phyloP scores from a whole-genome alignment of 2,113 vertebrate species.

The Crotalus horridus region DNA sequence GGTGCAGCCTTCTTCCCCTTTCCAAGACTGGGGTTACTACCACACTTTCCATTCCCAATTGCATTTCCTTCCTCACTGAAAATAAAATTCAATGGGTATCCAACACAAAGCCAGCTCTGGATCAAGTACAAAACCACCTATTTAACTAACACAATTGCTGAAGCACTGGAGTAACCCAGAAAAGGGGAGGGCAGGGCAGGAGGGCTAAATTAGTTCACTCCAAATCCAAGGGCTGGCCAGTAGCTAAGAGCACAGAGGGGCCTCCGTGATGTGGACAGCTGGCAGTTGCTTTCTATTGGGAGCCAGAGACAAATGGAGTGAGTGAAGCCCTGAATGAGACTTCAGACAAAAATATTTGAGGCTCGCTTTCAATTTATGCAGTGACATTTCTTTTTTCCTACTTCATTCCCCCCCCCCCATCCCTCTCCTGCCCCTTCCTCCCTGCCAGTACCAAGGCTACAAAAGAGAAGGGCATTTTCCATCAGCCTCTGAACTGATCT shows the following conservation, averaged over 20 bases:
- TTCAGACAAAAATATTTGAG: neutral
- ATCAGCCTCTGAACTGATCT: neutral
- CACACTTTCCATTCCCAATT: neutral
- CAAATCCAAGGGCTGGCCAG: neutral
- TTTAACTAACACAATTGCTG: neutral
- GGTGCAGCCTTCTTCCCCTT: neutral
- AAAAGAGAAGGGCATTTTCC: neutral
- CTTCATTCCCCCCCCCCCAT: neutral
- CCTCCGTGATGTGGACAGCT: neutral
- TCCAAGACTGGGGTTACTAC: neutral
- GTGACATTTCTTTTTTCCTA: neutral
- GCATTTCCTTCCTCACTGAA: neutral
- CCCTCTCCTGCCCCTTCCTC: rapidly evolving
- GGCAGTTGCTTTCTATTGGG: neutral
- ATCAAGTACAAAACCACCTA: neutral
- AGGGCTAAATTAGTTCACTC: neutral
- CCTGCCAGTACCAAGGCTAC: conserved; percentile 8
- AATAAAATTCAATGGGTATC: neutral
- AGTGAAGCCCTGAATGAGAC: neutral
- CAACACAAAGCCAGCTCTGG: neutral
- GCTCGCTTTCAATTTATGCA: neutral
- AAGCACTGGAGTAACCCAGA: neutral
- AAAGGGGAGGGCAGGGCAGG: neutral
- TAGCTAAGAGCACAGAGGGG: neutral
- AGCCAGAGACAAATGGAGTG: neutral